A percentile compares a stretch with the other conserved stretches of the same genome.
phyloP scores from a whole-genome alignment of 2,113 vertebrate genomes.

The Columba livia region DNA sequence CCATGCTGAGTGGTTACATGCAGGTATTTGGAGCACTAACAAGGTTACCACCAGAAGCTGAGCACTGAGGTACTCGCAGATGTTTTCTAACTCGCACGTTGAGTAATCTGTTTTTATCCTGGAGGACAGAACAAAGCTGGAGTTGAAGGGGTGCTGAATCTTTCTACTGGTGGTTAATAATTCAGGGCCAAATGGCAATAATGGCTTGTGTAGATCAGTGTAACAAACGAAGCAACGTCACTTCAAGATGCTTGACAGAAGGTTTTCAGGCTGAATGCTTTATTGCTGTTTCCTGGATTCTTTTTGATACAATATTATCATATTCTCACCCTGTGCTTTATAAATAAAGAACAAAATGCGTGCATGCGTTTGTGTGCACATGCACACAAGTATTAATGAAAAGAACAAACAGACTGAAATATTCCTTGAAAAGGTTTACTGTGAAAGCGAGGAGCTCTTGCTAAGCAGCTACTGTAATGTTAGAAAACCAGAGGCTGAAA shows the following conservation, averaged over 20 bases:
- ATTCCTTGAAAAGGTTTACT: neutral
- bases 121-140: constrained; percentile 56
- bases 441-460: constrained; percentile 28
- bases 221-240: constrained; percentile 65
- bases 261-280: constrained; percentile 51
- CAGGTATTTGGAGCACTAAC: constrained; percentile 78
- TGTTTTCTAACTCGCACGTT: constrained; percentile 73
- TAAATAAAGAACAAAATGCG: neutral
- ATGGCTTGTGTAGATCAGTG: constrained; percentile 64
- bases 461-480: neutral
- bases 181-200: constrained; percentile 77
- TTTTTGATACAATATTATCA: constrained; percentile 50
- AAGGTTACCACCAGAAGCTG: constrained; percentile 74
- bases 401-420: constrained; percentile 8
- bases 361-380: neutral
- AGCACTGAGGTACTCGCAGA: constrained; percentile 69
- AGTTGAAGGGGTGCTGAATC: constrained; percentile 72
- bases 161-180: constrained; percentile 76
- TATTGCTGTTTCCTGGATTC: constrained; percentile 60
- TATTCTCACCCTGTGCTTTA: constrained; percentile 42
- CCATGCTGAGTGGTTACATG: constrained; percentile 79
- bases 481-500: constrained; percentile 39
- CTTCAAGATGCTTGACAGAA: constrained; percentile 59
- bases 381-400: neutral
- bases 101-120: constrained; percentile 66